Evolutionary conservation across 1,140 invertebrate genomes (phyloP).

Genomic region (Eupristina koningsbergeri): DNA sequence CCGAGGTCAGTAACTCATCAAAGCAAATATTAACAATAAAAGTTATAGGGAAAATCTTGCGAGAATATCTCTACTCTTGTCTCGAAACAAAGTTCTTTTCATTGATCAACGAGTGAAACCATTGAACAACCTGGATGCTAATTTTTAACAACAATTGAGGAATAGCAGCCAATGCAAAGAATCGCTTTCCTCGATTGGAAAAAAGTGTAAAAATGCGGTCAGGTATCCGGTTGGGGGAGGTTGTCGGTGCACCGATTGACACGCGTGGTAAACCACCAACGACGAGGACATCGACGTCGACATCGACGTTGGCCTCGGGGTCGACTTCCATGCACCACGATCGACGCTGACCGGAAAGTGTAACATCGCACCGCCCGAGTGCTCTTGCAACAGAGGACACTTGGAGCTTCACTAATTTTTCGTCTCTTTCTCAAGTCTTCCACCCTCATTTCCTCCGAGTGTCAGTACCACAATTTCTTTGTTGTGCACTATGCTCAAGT

Average conservation of each 20-base stretch:
- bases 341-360: conserved; percentile 33
- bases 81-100: not conserved
- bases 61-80: not conserved
- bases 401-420: not conserved
- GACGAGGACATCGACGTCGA: not conserved
- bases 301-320: conserved; percentile 24
- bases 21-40: not conserved
- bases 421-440: not conserved
- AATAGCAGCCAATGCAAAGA: not conserved
- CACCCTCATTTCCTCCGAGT: not conserved
- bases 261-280: conserved; percentile 31
- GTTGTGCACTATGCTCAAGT: not conserved
- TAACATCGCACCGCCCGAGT: conserved; percentile 8
- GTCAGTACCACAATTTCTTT: not conserved
- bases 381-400: not conserved
- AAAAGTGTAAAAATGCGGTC: not conserved
- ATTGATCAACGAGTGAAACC: not conserved
- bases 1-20: not conserved
- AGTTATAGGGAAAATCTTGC: too few species aligned
- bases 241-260: not conserved
- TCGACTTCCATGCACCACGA: not conserved
- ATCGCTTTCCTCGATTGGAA: not conserved
- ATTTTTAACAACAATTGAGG: not conserved
- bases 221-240: not conserved
- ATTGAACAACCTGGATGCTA: not conserved